A percentile compares a stretch with the other conserved stretches of the same genome.
Conservation (phyloP, 2,113 vertebrate species). For the Buteo buteo region DNA sequence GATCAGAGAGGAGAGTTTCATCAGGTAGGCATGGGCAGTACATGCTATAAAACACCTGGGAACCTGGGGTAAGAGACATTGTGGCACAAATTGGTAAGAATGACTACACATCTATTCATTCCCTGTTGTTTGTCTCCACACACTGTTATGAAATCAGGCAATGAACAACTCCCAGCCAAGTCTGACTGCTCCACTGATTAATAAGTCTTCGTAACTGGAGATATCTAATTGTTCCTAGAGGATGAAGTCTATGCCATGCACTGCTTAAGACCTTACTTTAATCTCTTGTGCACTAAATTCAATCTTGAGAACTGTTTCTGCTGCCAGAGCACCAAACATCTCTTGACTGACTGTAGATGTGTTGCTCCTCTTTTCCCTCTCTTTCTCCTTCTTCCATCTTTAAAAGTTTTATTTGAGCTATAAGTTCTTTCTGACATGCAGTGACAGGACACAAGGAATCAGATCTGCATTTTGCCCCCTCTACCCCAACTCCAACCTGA, state of each 20-base stretch:
- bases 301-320: background rate
- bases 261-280: background rate
- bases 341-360: background rate
- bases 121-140: background rate
- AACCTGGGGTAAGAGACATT: background rate
- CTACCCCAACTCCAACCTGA: background rate
- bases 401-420: background rate
- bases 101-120: background rate
- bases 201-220: background rate
- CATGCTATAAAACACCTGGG: background rate
- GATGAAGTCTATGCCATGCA: background rate
- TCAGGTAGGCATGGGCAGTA: background rate
- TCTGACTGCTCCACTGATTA: background rate
- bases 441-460: background rate
- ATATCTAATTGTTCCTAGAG: background rate
- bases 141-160: background rate
- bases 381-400: background rate
- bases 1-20: background rate
- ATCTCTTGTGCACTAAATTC: accelerated
- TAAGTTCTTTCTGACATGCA: background rate
- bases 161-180: background rate
- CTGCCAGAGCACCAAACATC: background rate
- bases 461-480: background rate
- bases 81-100: background rate
- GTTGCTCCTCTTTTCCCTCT: background rate